These are phyloP conservation scores for Labeo calbasu DNA, from an alignment of 2,797 vertebrate species.

Conservation along the genomic window DNA sequence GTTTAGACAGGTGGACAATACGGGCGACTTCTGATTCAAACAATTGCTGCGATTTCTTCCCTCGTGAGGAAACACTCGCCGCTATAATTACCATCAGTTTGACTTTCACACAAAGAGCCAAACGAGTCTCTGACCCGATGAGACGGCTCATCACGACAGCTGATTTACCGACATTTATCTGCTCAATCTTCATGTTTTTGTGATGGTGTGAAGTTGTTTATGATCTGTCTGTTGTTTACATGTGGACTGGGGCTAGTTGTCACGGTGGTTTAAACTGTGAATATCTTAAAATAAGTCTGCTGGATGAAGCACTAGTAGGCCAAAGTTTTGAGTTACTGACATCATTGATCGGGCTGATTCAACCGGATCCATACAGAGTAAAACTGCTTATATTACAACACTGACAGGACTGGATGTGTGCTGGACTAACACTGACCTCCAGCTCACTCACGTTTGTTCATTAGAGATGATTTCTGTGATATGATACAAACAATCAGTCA, in stretches of 20 bases:
- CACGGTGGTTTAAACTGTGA: neutral
- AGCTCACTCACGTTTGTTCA: neutral
- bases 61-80: constrained; percentile 69
- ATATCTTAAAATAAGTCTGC: neutral
- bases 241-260: neutral
- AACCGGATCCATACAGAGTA: neutral
- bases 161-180: neutral
- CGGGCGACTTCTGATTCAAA: constrained; percentile 68
- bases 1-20: constrained; percentile 63
- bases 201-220: neutral
- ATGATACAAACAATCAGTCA: neutral
- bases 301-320: neutral
- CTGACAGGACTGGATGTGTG: neutral
- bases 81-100: constrained; percentile 71
- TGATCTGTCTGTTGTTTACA: neutral
- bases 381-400: neutral
- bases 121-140: constrained; percentile 34
- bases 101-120: constrained; percentile 59
- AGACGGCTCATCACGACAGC: neutral
- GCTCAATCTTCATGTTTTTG: neutral
- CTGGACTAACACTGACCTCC: neutral
- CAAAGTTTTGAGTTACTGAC: neutral
- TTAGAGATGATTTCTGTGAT: too few species aligned
- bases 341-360: neutral
- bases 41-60: constrained; percentile 75